Evolutionary conservation across 2,888 invertebrate species (phyloP).

Genomic region (Ophraella communa): DNA sequence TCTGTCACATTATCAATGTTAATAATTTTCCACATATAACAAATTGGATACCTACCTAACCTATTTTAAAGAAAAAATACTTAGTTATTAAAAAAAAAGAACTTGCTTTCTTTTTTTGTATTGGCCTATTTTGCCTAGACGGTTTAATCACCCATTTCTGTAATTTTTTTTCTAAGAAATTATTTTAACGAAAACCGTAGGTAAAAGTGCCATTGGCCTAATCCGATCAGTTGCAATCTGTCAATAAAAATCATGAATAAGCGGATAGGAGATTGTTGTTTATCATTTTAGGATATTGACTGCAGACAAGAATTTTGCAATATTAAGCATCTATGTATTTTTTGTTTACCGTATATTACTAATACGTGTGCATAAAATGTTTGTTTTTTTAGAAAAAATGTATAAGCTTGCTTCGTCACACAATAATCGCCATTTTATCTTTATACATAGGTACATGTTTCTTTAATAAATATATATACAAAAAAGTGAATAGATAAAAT

Average conservation of each 20-base stretch:
- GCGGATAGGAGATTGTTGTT: slow-evolving; percentile 28
- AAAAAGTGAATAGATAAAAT: too few relatives aligned
- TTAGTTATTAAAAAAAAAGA: too few relatives aligned
- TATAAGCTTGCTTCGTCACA: slow-evolving; percentile 24
- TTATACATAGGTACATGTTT: not conserved
- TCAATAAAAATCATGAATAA: slow-evolving; percentile 36
- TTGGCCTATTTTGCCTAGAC: slow-evolving; percentile 1
- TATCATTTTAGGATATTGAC: slow-evolving; percentile 41
- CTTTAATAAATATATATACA: too few relatives aligned
- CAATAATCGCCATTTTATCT: not conserved
- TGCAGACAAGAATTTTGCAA: slow-evolving; percentile 38
- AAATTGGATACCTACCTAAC: too few relatives aligned
- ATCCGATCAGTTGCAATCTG: slow-evolving; percentile 30
- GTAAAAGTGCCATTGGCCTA: slow-evolving; percentile 19
- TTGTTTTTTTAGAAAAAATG: slow-evolving; percentile 38
- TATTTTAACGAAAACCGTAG: slow-evolving; percentile 15
- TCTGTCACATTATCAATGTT: too few relatives aligned
- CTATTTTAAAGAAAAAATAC: too few relatives aligned
- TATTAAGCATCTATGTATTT: slow-evolving; percentile 28
- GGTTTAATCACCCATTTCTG: slow-evolving; percentile 21
- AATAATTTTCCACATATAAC: too few relatives aligned
- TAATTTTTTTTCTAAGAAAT: slow-evolving; percentile 9
- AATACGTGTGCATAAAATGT: slow-evolving; percentile 44
- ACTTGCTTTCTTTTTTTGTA: not conserved
- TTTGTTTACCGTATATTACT: slow-evolving; percentile 36